These are phyloP conservation scores for Thinocorus orbignyianus DNA, from an alignment of 2,113 vertebrate species.

Conservation along the genomic window DNA sequence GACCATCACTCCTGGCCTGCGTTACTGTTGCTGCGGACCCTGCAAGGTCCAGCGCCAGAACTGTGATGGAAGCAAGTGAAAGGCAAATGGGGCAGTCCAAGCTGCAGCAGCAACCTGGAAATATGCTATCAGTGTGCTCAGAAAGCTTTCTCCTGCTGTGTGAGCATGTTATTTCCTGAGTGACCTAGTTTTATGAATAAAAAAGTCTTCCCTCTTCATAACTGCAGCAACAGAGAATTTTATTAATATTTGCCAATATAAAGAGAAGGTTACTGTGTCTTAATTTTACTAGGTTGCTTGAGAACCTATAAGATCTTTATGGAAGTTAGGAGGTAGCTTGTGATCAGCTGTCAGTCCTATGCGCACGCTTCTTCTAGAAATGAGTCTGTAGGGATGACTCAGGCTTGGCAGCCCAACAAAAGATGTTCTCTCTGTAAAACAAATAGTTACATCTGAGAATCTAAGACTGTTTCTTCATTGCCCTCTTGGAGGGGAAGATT, in stretches of 20 bases:
- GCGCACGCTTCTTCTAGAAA: slow-evolving; percentile 7
- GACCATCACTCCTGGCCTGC: accelerated
- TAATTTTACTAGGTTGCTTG: slow-evolving; percentile 47
- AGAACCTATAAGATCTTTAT: slow-evolving; percentile 16
- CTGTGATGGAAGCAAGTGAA: not conserved
- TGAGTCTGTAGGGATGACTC: slow-evolving; percentile 56
- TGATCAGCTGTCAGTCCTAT: slow-evolving; percentile 48
- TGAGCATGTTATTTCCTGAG: not conserved
- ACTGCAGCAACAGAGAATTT: not conserved
- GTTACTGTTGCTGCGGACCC: accelerated
- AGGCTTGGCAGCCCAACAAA: slow-evolving; percentile 57
- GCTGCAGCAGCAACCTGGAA: not conserved
- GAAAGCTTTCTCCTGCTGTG: not conserved
- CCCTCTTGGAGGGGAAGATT: not conserved
- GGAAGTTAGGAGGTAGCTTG: slow-evolving; percentile 17
- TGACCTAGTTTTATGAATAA: slow-evolving; percentile 39
- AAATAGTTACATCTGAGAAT: slow-evolving; percentile 48
- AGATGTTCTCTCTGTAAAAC: slow-evolving; percentile 52
- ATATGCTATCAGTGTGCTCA: not conserved
- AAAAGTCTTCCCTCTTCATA: not conserved
- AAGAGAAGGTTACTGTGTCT: slow-evolving; percentile 43
- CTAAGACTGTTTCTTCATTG: slow-evolving; percentile 13
- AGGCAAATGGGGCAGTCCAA: not conserved
- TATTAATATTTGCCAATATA: slow-evolving; percentile 8
- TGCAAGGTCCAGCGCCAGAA: not conserved